A percentile compares a stretch with the other conserved stretches of the same genome.
phyloP scores from a whole-genome alignment of 2,113 vertebrate genomes.

The Heloderma charlesbogerti region DNA sequence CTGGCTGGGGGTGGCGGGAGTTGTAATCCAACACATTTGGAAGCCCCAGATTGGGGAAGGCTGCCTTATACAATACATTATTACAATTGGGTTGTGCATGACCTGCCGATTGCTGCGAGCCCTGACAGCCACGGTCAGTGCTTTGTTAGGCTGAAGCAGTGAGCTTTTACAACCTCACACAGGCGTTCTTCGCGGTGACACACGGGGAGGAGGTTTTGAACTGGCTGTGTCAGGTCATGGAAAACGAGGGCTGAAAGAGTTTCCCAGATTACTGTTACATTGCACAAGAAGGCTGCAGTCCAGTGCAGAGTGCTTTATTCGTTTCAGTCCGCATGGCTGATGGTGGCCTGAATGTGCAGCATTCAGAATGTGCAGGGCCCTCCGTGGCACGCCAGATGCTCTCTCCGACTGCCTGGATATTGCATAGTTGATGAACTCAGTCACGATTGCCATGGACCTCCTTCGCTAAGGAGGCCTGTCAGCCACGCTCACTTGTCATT shows the following conservation, averaged over 20 bases:
- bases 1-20: no score
- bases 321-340: not conserved
- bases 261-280: not conserved
- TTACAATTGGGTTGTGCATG: not conserved
- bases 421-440: not conserved
- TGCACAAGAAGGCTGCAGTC: not conserved
- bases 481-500: not conserved
- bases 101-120: not conserved
- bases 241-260: not conserved
- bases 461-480: not conserved
- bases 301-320: not conserved
- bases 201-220: not conserved
- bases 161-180: not conserved
- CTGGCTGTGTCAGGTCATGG: not conserved
- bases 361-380: no score
- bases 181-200: not conserved
- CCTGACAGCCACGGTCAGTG: not conserved
- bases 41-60: not conserved
- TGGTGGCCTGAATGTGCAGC: not conserved
- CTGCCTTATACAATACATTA: not conserved
- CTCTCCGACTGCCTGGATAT: not conserved
- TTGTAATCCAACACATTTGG: not conserved
- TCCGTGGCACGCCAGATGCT: no score
- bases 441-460: no score
- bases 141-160: not conserved